Percentiles rank a stretch among this genome's conserved stretches.
Evolutionary conservation across 2,797 vertebrate species (phyloP).

Genomic region (Acanthopagrus latus): DNA sequence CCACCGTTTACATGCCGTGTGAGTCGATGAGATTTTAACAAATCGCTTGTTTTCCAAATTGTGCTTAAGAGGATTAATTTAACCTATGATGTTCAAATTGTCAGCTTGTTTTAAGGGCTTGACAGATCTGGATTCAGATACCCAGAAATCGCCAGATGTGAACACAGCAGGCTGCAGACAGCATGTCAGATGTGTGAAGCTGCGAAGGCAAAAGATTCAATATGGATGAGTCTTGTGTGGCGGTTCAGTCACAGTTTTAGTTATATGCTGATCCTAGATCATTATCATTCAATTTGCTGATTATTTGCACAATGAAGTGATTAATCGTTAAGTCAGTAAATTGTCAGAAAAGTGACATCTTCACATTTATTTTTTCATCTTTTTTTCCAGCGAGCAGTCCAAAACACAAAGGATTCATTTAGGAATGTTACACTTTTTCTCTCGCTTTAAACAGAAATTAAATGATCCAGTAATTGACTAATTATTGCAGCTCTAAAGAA

Average conservation of each 20-base stretch:
- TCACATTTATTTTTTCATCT: background rate
- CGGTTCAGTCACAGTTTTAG: background rate
- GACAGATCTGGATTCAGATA: background rate
- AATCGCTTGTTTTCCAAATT: background rate
- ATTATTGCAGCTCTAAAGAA: no score
- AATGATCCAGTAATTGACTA: no score
- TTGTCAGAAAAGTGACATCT: background rate
- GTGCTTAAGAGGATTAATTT: background rate
- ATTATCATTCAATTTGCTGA: no score
- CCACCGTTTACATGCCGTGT: background rate
- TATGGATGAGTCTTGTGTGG: background rate
- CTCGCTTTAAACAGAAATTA: no score
- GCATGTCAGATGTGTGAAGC: no score
- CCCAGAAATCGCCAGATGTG: background rate
- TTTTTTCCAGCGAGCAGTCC: background rate
- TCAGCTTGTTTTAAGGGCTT: background rate
- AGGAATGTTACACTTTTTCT: no score
- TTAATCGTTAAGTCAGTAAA: no score
- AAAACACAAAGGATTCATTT: no score
- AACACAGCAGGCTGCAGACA: no score
- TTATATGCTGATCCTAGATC: no score
- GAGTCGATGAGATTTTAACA: background rate
- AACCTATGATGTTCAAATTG: background rate
- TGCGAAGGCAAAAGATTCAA: background rate
- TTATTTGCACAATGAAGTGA: no score